Conservation (phyloP, 2,113 vertebrate species). For the Acrocephalus arundinaceus region DNA sequence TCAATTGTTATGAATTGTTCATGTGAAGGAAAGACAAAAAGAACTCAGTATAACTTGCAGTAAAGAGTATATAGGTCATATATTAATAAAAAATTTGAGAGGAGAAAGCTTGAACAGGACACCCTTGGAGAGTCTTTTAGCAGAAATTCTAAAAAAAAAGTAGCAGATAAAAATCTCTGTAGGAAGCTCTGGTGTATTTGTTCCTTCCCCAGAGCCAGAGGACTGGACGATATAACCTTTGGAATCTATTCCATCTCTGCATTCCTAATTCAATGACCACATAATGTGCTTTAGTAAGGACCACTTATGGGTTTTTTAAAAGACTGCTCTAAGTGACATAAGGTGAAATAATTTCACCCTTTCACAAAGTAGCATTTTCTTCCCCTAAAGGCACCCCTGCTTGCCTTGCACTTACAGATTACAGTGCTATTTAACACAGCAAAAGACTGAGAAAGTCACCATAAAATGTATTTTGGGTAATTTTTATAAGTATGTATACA, state of each 20-base stretch:
- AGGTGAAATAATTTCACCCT: constrained; percentile 26
- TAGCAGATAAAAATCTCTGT: constrained; percentile 35
- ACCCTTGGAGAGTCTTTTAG: constrained; percentile 25
- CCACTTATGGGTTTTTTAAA: constrained; percentile 32
- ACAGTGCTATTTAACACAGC: neutral
- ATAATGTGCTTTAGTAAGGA: constrained; percentile 48
- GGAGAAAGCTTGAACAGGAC: neutral
- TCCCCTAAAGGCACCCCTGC: neutral
- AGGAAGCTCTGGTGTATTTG: constrained; percentile 25
- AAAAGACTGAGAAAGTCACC: neutral
- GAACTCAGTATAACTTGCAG: neutral
- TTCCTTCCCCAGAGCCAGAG: neutral
- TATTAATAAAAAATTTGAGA: neutral
- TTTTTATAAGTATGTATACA: neutral
- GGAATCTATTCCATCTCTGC: constrained; percentile 32
- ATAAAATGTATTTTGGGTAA: neutral
- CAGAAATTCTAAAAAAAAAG: constrained; percentile 33
- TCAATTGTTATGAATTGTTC: neutral
- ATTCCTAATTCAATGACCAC: constrained; percentile 42
- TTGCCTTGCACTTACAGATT: neutral
- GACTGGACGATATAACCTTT: constrained; percentile 36
- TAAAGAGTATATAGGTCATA: constrained; percentile 44
- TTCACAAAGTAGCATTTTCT: neutral
- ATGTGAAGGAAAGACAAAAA: neutral
- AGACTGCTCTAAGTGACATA: neutral